A percentile compares a stretch with the other conserved stretches of the same genome.
Evolutionary conservation across 2,113 vertebrate species (phyloP).

Genomic region (Sturnira hondurensis): DNA sequence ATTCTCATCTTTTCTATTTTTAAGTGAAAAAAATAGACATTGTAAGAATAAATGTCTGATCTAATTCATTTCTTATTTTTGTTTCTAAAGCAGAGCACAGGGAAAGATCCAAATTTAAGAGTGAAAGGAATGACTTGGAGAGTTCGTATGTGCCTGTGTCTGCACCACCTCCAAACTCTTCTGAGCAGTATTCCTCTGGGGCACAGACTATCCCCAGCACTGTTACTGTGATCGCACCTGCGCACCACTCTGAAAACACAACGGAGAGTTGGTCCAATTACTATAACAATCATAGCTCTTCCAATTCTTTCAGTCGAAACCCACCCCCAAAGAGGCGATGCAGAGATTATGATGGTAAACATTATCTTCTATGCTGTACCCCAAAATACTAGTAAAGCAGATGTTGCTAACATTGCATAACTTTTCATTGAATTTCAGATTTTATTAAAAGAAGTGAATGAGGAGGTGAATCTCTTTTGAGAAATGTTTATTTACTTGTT

Average conservation of each 20-base stretch:
- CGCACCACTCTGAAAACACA: constrained; percentile 94
- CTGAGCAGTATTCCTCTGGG: constrained; percentile 85
- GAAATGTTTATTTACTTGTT: constrained; percentile 22
- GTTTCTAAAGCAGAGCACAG: constrained; percentile 81
- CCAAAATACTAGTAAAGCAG: not conserved
- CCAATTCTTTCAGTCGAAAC: constrained; percentile 89
- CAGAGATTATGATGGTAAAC: constrained; percentile 96
- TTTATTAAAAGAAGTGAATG: not conserved
- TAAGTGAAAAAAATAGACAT: not conserved
- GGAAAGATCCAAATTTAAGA: constrained; percentile 87
- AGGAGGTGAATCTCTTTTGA: not conserved
- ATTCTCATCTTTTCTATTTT: not conserved
- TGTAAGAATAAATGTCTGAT: constrained; percentile 26
- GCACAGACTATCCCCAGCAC: constrained; percentile 87
- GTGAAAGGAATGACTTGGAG: constrained; percentile 85
- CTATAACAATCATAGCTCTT: constrained; percentile 90
- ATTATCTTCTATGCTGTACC: not conserved
- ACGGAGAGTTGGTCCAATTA: constrained; percentile 97
- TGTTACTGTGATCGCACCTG: constrained; percentile 87
- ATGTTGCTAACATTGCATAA: not conserved
- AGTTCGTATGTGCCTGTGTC: constrained; percentile 84
- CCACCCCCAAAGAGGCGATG: constrained; percentile 92
- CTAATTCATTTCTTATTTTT: constrained; percentile 28
- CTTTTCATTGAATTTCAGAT: not conserved
- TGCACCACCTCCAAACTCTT: constrained; percentile 76